phyloP scores from a whole-genome alignment of 92 coral and sea anemone genomes.

The Paramuricea clavata region DNA sequence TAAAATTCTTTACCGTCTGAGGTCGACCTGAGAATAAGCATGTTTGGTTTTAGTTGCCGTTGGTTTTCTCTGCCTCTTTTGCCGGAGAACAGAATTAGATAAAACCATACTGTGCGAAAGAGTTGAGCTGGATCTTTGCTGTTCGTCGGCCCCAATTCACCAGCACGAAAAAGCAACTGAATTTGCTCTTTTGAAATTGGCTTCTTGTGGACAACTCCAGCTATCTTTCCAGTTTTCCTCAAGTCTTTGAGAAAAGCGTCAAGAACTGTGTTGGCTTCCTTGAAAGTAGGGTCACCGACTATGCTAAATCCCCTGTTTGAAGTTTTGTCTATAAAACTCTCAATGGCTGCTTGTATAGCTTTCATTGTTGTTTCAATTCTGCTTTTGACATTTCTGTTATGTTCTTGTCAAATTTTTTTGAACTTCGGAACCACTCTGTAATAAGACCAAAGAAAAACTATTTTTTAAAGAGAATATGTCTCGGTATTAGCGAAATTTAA shows the following conservation, averaged over 20 bases:
- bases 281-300: slow-evolving; percentile 59
- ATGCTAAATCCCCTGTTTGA: not conserved
- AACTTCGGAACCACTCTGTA: not conserved
- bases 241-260: slow-evolving; percentile 50
- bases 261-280: slow-evolving; percentile 56
- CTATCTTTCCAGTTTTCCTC: slow-evolving; percentile 60
- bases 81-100: slow-evolving; percentile 54
- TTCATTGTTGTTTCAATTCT: not conserved
- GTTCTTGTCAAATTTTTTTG: not conserved
- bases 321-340: not conserved
- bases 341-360: not conserved
- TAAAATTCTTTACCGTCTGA: slow-evolving; percentile 54
- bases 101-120: slow-evolving; percentile 64
- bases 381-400: not conserved
- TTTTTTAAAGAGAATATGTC: not conserved
- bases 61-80: slow-evolving; percentile 70
- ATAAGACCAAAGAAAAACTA: not conserved
- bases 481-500: not conserved
- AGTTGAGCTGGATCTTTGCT: slow-evolving; percentile 56
- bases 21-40: slow-evolving; percentile 58
- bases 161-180: slow-evolving; percentile 53
- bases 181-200: slow-evolving; percentile 52
- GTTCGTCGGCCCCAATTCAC: slow-evolving; percentile 70
- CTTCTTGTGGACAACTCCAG: slow-evolving; percentile 61
- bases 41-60: slow-evolving; percentile 44